A percentile compares a stretch with the other conserved stretches of the same genome.
Conservation (phyloP, 2,113 vertebrate species). For the Nanorana parkeri region DNA sequence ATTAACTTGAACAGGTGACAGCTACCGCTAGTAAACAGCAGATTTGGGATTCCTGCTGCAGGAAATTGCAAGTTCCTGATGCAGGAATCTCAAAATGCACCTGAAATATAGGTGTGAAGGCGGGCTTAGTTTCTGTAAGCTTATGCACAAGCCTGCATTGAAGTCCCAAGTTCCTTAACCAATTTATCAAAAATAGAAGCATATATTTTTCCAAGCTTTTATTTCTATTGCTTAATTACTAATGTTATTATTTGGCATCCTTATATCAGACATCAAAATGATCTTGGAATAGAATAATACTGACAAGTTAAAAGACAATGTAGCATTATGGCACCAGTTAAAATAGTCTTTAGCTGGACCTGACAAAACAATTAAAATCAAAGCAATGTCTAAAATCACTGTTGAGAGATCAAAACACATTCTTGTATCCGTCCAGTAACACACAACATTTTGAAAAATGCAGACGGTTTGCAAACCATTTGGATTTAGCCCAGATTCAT, state of each 20-base stretch:
- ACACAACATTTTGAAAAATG: constrained; percentile 15
- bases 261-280: not conserved
- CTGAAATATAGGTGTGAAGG: too few species aligned
- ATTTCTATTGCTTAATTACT: not conserved
- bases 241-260: not conserved
- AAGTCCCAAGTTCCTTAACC: not conserved
- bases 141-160: too few species aligned
- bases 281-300: not conserved
- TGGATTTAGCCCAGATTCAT: constrained; percentile 21
- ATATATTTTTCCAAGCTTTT: not conserved
- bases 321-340: not conserved
- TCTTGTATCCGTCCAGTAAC: not conserved
- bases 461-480: constrained; percentile 6
- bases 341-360: not conserved
- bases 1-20: too few species aligned
- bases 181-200: not conserved
- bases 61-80: too few species aligned
- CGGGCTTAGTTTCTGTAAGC: too few species aligned
- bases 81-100: too few species aligned
- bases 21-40: too few species aligned
- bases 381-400: not conserved
- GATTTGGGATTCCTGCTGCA: too few species aligned
- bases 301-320: not conserved
- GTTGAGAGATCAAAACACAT: constrained; percentile 5
- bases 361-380: not conserved